Percentiles rank a stretch among this genome's conserved stretches.
phyloP scores from a whole-genome alignment of 2,888 invertebrate genomes.

The Mechanitis messenoides region DNA sequence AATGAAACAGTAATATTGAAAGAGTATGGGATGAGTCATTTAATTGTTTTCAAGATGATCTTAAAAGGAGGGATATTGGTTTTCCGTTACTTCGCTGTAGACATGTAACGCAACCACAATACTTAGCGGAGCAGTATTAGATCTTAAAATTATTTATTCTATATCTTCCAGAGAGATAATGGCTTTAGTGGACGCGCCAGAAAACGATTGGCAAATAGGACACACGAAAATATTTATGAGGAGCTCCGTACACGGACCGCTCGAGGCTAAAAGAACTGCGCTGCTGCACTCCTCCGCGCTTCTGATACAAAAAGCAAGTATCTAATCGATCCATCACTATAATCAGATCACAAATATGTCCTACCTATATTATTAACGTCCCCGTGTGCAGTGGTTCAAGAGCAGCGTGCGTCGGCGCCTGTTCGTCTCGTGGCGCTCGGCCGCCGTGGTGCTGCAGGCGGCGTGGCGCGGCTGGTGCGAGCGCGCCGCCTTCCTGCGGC shows the following conservation, averaged over 20 bases:
- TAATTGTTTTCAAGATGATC: too few species aligned
- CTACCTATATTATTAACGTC: neutral
- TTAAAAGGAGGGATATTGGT: too few species aligned
- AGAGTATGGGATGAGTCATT: too few species aligned
- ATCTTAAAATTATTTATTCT: too few species aligned
- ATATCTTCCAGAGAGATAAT: conserved; percentile 61
- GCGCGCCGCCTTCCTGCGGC: conserved; percentile 86
- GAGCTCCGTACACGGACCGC: conserved; percentile 86
- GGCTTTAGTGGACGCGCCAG: conserved; percentile 80
- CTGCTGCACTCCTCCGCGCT: conserved; percentile 83
- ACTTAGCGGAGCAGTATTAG: too few species aligned
- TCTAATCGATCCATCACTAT: neutral
- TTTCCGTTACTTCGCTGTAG: too few species aligned
- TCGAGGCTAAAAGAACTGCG: conserved; percentile 86
- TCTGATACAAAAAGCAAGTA: conserved; percentile 81
- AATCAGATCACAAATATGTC: neutral
- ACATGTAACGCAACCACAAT: too few species aligned
- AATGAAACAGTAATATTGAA: too few species aligned
- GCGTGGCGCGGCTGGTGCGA: conserved; percentile 91
- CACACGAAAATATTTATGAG: conserved; percentile 90
- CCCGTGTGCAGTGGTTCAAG: conserved; percentile 76
- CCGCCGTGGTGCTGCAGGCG: conserved; percentile 86
- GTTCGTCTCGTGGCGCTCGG: conserved; percentile 79
- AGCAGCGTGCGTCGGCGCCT: conserved; percentile 80
- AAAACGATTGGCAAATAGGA: conserved; percentile 92